phyloP scores from a whole-genome alignment of 1,140 invertebrate genomes.

The Bacillus rossius region DNA sequence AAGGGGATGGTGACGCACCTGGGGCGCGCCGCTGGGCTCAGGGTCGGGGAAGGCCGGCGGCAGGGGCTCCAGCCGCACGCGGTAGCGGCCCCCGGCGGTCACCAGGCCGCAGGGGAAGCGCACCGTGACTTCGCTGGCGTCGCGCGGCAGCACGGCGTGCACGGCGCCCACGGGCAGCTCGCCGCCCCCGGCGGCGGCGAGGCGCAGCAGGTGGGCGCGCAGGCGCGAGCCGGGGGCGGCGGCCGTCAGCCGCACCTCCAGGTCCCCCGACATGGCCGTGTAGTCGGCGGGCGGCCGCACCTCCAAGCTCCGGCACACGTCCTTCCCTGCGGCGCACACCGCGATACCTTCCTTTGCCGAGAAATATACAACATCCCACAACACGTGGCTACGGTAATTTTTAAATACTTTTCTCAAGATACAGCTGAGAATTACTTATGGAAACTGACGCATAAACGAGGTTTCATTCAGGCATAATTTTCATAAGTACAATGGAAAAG shows the following conservation, averaged over 20 bases:
- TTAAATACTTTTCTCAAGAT: too few species aligned
- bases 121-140: background rate
- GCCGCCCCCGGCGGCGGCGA: background rate
- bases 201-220: background rate
- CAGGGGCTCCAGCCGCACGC: background rate
- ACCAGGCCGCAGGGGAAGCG: constrained; percentile 1
- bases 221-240: background rate
- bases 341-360: too few species aligned
- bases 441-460: too few species aligned
- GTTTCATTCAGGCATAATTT: too few species aligned
- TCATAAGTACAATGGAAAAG: too few species aligned
- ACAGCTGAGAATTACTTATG: too few species aligned
- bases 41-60: background rate
- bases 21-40: background rate
- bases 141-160: background rate
- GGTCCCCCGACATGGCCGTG: background rate
- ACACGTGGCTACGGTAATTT: too few species aligned
- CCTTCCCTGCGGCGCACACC: too few species aligned
- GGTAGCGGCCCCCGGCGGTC: background rate
- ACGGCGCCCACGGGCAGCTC: background rate
- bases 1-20: too few species aligned
- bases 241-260: background rate
- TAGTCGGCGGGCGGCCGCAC: background rate
- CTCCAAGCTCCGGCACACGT: background rate
- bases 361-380: too few species aligned